Evolutionary conservation across 2,113 vertebrate genomes (phyloP), one percentile per base, ranked within the genome.

Genomic region (Entelurus aequoreus): DNA sequence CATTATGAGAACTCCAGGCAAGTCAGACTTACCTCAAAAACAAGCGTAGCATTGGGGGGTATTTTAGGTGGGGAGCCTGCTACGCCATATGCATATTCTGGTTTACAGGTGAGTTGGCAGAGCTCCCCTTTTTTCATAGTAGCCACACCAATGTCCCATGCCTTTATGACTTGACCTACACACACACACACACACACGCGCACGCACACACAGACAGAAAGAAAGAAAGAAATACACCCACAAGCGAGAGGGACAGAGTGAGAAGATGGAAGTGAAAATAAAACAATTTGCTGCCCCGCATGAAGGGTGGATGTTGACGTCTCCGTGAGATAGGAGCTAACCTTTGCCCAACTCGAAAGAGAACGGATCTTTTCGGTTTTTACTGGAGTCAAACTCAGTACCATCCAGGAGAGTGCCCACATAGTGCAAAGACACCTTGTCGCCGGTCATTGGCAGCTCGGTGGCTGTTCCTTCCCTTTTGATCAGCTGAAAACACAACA

Each of bases 31-130:
- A 98, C 97, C 95, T 99, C 94, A 86, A 99, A 99, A 68, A 97
- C 78, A 53, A 99, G 89, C 0, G 92, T 95, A 28, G 95, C 85
- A 0, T 90, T 92, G n/a, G 96, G 90, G 48, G 95, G 96, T 61
- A 99, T 98, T 84, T 97, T 99, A 8, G 97, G 96, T 10, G 97
- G 96, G 72, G 94, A 97, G 48, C 97, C 97, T n/a, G 94, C 91
- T 59, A 91, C 87, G 28, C 97, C 96, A 6, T 99, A 99, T 5
- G 95, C 94, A 5, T 98, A 99, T 66, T 97, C 95, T 0, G 97
- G 93, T 48, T 94, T 97, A 82, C 97, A 99, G 0, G 92, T 92
- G 67, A 99, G 85, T 60, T 90, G 93, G 75, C 92, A 93, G 64
- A 97, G 71, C 83, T 99, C 97, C 0, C 95, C 96, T 6, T 91